phyloP scores from a whole-genome alignment of 2,797 vertebrate genomes.

The Sebastes trivittatus region DNA sequence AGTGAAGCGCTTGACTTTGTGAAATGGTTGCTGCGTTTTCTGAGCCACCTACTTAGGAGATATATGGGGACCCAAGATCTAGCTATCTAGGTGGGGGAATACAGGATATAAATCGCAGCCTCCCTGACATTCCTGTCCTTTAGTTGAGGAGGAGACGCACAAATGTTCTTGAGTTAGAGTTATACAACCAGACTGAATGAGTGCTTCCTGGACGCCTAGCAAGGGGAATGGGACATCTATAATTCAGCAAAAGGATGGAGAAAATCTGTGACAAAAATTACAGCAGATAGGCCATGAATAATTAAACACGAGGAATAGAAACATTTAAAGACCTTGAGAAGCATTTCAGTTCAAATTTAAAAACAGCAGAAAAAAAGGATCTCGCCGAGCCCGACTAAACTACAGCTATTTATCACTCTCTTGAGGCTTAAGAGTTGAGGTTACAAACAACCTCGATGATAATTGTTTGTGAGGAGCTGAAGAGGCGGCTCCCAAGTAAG shows the following conservation, averaged over 20 bases:
- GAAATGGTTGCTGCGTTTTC: slow-evolving; percentile 55
- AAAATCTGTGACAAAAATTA: slow-evolving; percentile 81
- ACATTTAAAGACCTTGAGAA: slow-evolving; percentile 79
- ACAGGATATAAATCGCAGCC: slow-evolving; percentile 61
- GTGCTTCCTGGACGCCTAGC: slow-evolving; percentile 66
- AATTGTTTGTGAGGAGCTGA: slow-evolving; percentile 55
- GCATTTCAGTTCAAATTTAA: slow-evolving; percentile 68
- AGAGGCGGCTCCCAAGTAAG: slow-evolving; percentile 13
- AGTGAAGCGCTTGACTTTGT: slow-evolving; percentile 64
- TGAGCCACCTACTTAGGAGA: slow-evolving; percentile 65
- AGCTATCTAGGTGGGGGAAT: slow-evolving; percentile 46
- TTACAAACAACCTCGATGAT: slow-evolving; percentile 54
- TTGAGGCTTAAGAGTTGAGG: slow-evolving; percentile 27
- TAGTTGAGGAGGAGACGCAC: slow-evolving; percentile 51
- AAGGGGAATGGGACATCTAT: slow-evolving; percentile 73
- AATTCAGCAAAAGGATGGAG: slow-evolving; percentile 79
- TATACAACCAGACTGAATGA: slow-evolving; percentile 73
- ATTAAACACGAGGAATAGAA: slow-evolving; percentile 75
- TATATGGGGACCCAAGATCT: slow-evolving; percentile 62
- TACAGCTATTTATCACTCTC: slow-evolving; percentile 50
- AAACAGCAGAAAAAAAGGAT: slow-evolving; percentile 28
- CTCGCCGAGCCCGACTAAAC: slow-evolving; percentile 40
- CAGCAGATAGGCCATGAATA: slow-evolving; percentile 79
- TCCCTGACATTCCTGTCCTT: slow-evolving; percentile 61
- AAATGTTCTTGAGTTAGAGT: slow-evolving; percentile 64